phyloP scores from a whole-genome alignment of 2,797 vertebrate genomes.

The Phataginus tricuspis region DNA sequence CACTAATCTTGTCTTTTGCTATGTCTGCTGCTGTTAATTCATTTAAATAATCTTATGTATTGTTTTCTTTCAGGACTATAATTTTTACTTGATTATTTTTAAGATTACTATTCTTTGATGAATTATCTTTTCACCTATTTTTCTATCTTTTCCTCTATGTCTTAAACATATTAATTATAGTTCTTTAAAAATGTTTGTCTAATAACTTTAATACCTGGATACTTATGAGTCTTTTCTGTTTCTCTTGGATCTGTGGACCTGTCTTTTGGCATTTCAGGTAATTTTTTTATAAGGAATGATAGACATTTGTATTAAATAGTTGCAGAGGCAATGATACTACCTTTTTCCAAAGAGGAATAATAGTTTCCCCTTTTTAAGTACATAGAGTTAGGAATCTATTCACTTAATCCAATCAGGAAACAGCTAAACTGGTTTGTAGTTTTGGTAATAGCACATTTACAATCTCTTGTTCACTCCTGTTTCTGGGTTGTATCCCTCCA shows the following conservation, averaged over 20 bases:
- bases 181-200: neutral
- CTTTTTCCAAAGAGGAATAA: neutral
- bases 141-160: neutral
- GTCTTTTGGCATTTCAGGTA: neutral
- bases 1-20: neutral
- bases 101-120: neutral
- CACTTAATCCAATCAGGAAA: neutral
- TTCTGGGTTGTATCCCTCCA: neutral
- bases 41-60: neutral
- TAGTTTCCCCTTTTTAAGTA: neutral
- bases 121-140: neutral
- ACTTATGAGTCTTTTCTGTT: neutral
- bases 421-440: neutral
- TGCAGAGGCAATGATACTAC: neutral
- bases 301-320: neutral
- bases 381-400: neutral
- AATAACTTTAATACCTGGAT: neutral
- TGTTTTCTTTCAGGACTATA: neutral
- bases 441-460: neutral
- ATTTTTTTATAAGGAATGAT: neutral
- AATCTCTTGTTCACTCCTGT: neutral
- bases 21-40: neutral
- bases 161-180: neutral
- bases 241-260: neutral
- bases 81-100: constrained; percentile 8